These are phyloP conservation scores for Athalia circularis DNA, from an alignment of 2,888 invertebrate species.

Conservation along the genomic window DNA sequence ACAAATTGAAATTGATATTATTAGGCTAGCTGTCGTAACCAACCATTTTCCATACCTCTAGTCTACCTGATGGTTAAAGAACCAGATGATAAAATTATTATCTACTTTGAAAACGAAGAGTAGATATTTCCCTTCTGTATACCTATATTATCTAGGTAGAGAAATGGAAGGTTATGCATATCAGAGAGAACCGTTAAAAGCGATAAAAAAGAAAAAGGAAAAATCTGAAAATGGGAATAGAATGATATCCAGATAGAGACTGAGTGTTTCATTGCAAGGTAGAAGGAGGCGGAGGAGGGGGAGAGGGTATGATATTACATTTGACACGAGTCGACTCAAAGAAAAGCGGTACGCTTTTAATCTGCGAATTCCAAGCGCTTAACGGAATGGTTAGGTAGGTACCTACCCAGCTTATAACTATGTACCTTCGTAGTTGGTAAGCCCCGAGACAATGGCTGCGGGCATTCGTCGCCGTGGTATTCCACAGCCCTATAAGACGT, in stretches of 20 bases:
- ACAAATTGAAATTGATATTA: too few relatives aligned
- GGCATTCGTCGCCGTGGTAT: constrained; percentile 52
- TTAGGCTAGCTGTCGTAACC: too few relatives aligned
- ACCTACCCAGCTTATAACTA: constrained; percentile 56
- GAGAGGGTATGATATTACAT: constrained; percentile 52
- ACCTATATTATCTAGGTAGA: background rate
- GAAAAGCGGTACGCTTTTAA: constrained; percentile 54
- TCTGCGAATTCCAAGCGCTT: constrained; percentile 58
- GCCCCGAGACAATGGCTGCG: constrained; percentile 62
- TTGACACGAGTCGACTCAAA: constrained; percentile 56
- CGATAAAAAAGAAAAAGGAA: background rate
- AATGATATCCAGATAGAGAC: too few relatives aligned
- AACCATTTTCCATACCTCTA: too few relatives aligned
- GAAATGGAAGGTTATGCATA: background rate
- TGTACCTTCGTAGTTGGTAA: constrained; percentile 55
- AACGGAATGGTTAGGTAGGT: constrained; percentile 32
- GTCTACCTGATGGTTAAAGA: too few relatives aligned
- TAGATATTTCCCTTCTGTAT: background rate
- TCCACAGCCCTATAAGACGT: constrained; percentile 37
- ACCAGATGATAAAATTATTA: too few relatives aligned
- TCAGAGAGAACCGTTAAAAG: background rate
- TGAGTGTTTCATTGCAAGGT: too few relatives aligned
- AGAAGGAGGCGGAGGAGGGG: constrained; percentile 3
- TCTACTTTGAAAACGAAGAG: too few relatives aligned
- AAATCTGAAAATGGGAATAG: too few relatives aligned